These are phyloP conservation scores for Saimiri boliviensis DNA, from an alignment of 2,113 vertebrate species.

Conservation along the genomic window DNA sequence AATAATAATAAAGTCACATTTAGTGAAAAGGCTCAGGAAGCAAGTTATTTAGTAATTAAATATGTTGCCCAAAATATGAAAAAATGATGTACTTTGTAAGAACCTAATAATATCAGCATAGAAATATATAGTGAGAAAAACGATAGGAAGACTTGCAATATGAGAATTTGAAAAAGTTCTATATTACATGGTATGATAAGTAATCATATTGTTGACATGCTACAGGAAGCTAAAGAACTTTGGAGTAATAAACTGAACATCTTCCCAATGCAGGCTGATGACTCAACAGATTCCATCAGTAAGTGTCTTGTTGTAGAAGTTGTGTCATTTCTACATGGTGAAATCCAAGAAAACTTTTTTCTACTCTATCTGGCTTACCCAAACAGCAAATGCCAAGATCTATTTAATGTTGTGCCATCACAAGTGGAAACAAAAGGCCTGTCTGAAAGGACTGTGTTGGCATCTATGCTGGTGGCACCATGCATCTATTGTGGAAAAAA, in stretches of 20 bases:
- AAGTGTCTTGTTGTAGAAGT: background rate
- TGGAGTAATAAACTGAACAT: background rate
- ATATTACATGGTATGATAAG: background rate
- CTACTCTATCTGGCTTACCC: background rate
- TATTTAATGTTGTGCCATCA: background rate
- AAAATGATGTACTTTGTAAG: background rate
- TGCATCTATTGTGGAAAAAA: background rate
- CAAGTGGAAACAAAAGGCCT: background rate
- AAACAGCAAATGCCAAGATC: background rate
- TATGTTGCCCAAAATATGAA: background rate
- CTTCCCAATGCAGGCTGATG: background rate
- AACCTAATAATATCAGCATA: background rate
- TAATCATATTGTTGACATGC: background rate
- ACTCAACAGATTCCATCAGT: conserved; percentile 1
- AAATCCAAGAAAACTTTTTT: conserved; percentile 2
- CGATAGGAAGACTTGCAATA: background rate
- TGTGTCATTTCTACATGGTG: background rate
- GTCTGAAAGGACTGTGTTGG: background rate
- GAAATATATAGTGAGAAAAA: conserved; percentile 1
- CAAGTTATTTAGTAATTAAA: conserved; percentile 26
- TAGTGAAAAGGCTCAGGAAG: background rate
- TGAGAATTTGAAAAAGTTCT: background rate
- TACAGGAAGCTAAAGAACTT: background rate
- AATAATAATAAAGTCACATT: no score
- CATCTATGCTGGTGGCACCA: background rate